Percentiles rank a stretch among this genome's conserved stretches.
Conservation (phyloP, 2,113 vertebrate species). For the Clarias macrocephalus region DNA sequence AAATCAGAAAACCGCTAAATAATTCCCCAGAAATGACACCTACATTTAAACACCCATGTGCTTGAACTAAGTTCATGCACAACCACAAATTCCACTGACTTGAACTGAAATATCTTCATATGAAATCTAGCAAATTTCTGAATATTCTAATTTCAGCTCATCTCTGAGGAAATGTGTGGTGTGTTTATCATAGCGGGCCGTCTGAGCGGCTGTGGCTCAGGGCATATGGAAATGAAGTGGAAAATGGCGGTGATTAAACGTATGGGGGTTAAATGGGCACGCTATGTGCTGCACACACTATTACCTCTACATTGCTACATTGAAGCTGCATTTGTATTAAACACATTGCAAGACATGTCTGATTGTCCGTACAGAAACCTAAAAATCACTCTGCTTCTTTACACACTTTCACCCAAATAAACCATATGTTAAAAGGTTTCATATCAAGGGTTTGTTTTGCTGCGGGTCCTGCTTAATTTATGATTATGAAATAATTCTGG, state of each 20-base stretch:
- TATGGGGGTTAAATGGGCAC: conserved; percentile 51
- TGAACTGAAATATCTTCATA: conserved; percentile 26
- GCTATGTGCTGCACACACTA: conserved; percentile 62
- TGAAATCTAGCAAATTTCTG: conserved; percentile 10
- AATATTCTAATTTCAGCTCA: conserved; percentile 45
- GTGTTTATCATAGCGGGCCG: conserved; percentile 48
- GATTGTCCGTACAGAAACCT: conserved; percentile 56
- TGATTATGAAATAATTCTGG: neutral
- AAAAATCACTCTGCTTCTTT: conserved; percentile 35
- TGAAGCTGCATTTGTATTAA: conserved; percentile 69
- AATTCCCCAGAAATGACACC: neutral
- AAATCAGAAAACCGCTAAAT: neutral
- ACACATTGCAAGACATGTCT: conserved; percentile 59
- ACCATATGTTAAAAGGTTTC: conserved; percentile 21
- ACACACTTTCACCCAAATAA: conserved; percentile 18
- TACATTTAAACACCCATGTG: neutral
- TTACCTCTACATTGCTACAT: conserved; percentile 66
- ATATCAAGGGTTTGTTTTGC: neutral
- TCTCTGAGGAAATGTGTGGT: conserved; percentile 44
- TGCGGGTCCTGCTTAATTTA: neutral
- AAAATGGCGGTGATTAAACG: conserved; percentile 67
- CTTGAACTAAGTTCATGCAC: neutral
- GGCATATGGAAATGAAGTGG: conserved; percentile 67
- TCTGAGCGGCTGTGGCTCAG: conserved; percentile 54
- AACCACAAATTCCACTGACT: conserved; percentile 9